phyloP scores from a whole-genome alignment of 2,797 vertebrate species.

The Acridotheres tristis region DNA sequence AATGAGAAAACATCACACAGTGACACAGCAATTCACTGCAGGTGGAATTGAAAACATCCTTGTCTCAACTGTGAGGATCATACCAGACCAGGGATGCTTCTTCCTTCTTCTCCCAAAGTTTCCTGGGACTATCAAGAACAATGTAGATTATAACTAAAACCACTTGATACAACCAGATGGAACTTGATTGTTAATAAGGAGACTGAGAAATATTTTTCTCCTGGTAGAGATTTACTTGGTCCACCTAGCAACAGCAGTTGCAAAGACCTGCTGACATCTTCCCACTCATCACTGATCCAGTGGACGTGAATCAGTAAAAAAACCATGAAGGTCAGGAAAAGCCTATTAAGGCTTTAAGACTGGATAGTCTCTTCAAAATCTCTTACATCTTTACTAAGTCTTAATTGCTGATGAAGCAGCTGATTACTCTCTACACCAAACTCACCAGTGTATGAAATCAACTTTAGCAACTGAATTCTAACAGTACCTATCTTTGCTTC shows the following conservation, averaged over 20 bases:
- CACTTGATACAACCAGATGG: neutral
- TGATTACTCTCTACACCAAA: neutral
- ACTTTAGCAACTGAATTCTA: neutral
- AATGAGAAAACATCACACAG: neutral
- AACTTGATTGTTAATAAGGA: neutral
- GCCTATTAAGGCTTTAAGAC: conserved; percentile 24
- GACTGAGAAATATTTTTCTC: neutral
- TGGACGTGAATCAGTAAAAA: neutral
- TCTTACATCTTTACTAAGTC: neutral
- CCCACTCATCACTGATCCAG: neutral
- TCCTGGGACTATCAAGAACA: neutral
- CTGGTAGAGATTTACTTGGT: neutral
- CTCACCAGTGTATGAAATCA: neutral
- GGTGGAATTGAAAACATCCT: neutral
- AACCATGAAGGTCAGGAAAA: neutral
- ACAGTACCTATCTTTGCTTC: neutral
- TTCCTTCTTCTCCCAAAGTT: neutral
- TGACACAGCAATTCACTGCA: neutral
- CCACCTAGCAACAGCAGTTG: neutral
- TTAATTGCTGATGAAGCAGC: conserved; percentile 13
- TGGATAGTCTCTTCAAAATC: neutral
- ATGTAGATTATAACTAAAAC: neutral
- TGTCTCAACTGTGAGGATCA: neutral
- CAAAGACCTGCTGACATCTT: neutral
- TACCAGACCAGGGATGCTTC: neutral